phyloP scores from a whole-genome alignment of 1,140 invertebrate genomes.

The Trichomalopsis sarcophagae region DNA sequence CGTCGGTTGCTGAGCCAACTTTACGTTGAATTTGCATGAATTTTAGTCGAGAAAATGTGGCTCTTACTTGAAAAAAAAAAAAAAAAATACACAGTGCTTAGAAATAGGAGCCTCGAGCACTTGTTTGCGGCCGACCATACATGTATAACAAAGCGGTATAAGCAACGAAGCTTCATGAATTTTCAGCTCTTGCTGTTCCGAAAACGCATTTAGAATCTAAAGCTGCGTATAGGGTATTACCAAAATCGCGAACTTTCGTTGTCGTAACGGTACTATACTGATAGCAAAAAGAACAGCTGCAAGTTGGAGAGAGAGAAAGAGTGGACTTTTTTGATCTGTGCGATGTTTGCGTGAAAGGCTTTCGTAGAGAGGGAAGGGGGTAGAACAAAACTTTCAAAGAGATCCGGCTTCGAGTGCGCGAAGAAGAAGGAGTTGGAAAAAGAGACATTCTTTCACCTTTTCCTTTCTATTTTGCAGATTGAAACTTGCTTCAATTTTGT shows the following conservation, averaged over 20 bases:
- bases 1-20: too few relatives aligned
- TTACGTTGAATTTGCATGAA: not conserved
- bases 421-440: not conserved
- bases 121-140: not conserved
- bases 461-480: not conserved
- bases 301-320: not conserved
- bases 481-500: slow-evolving; percentile 1
- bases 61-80: not conserved
- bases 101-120: not conserved
- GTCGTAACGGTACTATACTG: not conserved
- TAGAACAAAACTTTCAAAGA: slow-evolving; percentile 23
- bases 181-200: not conserved
- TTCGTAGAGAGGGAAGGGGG: not conserved
- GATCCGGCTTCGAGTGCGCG: slow-evolving; percentile 16
- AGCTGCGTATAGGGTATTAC: not conserved
- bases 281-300: not conserved
- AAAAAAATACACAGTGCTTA: not conserved
- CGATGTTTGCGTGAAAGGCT: not conserved
- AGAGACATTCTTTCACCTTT: not conserved
- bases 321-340: not conserved
- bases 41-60: not conserved
- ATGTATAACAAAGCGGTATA: not conserved
- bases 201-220: slow-evolving; percentile 8
- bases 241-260: not conserved
- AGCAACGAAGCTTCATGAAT: not conserved